Evolutionary conservation across 2,888 invertebrate species (phyloP), one percentile per base, ranked within the genome.

Genomic region (Papilio protenor): DNA sequence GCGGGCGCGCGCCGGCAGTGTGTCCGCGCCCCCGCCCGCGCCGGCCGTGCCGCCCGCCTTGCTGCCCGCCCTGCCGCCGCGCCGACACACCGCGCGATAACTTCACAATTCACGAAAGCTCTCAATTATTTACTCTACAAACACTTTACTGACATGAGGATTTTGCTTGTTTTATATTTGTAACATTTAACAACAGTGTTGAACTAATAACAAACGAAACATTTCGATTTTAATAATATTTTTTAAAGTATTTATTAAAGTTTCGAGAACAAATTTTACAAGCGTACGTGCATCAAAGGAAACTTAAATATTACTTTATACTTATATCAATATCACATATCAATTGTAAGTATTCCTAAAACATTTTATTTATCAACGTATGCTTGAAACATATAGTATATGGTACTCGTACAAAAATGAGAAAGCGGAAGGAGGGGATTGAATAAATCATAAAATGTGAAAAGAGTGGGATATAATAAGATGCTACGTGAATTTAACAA

Each of bases 21-120:
- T 49, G 27, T 21, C 49, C 71, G 71, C 71, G 71, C 71, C 72
- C 52, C 49, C 52, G 72, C 72, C 72, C 72, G 72, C 72, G 55
- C 72, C 57, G 72, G 33, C 27, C 72, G 72, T 40, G 33, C 72
- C 52, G 52, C 52, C 55, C 72, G 72, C 55, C 71, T 14, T 14
- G n/a, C 70, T 47, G 47, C 47, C 47, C 27, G 27, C 27, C 16
- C 40, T 18, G 33, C 40, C 40, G 33, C 27, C 72, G 72, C n/a
- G 33, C 72, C 71, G 23, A n/a, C 59, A 21, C 59, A 10, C 45
- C 40, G 40, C 40, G 40, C 40, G 40, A 12, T 23, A 59, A 52
- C 71, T 27, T 49, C 57, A 21, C 57, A 55, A 52, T 52, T 10
- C 33, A 49, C 72, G 10, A 55, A 45, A 40, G 40, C 45, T 66